Conservation (phyloP, 1,140 invertebrate genomes). For the Heliconius himera region DNA sequence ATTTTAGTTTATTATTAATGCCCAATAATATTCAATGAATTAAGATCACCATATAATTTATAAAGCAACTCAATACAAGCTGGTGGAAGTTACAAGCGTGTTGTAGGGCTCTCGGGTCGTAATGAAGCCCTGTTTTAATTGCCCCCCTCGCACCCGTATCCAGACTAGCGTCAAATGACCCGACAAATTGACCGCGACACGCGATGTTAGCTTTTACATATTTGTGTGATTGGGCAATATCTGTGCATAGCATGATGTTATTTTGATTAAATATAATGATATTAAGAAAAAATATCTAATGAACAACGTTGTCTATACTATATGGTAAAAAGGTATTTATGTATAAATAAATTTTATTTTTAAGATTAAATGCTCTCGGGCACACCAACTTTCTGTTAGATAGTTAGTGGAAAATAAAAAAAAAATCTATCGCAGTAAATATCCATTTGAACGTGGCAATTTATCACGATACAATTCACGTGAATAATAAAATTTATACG, state of each 20-base stretch:
- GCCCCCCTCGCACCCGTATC: conserved; percentile 64
- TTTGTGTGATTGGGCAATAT: conserved; percentile 32
- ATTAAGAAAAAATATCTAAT: neutral
- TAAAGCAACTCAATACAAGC: conserved; percentile 25
- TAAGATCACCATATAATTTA: neutral
- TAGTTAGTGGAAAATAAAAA: too few species aligned
- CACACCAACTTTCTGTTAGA: too few species aligned
- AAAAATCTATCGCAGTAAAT: neutral
- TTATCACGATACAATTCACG: conserved; percentile 7
- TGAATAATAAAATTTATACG: neutral
- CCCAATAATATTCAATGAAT: neutral
- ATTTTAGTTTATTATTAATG: neutral
- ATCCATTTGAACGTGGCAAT: neutral
- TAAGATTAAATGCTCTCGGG: too few species aligned
- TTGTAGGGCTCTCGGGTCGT: conserved; percentile 35
- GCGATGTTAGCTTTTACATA: conserved; percentile 51
- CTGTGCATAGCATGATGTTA: neutral
- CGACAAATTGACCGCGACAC: conserved; percentile 75
- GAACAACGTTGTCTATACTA: too few species aligned
- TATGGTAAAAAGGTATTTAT: too few species aligned
- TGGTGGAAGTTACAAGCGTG: conserved; percentile 28
- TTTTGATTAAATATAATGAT: neutral
- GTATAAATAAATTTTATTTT: too few species aligned
- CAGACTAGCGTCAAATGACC: conserved; percentile 65
- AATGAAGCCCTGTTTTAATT: conserved; percentile 76